A percentile compares a stretch with the other conserved stretches of the same genome.
Evolutionary conservation across 2,113 vertebrate species (phyloP).

Genomic region (Aldabrachelys gigantea): DNA sequence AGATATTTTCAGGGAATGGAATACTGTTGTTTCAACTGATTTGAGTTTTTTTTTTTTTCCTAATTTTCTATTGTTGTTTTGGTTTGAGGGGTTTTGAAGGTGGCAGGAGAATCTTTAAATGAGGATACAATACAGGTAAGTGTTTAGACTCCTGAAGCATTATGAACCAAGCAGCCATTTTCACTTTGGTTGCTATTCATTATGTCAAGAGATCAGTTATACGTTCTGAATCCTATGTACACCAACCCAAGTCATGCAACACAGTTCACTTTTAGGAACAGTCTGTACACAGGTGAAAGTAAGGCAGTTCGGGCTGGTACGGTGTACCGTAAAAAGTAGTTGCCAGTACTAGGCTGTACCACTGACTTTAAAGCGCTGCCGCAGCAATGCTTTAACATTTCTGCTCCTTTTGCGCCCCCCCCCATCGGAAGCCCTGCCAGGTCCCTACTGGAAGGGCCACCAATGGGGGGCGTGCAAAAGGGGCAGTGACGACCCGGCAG

Average conservation of each 20-base stretch:
- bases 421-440: too few species aligned
- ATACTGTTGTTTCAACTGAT: not conserved
- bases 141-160: not conserved
- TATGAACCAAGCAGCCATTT: not conserved
- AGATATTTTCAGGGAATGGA: not conserved
- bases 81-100: not conserved
- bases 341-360: too few species aligned
- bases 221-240: not conserved
- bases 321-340: too few species aligned
- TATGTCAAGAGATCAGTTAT: not conserved
- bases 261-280: not conserved
- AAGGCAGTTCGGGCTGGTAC: too few species aligned
- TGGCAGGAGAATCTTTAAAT: not conserved
- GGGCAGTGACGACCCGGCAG: too few species aligned
- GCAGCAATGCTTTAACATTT: too few species aligned
- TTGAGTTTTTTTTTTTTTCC: not conserved
- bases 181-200: not conserved
- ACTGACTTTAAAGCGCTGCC: too few species aligned
- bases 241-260: not conserved
- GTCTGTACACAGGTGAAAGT: not conserved
- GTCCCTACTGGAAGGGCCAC: too few species aligned
- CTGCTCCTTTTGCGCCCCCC: too few species aligned
- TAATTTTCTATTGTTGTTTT: not conserved
- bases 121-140: not conserved
- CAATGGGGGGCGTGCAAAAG: too few species aligned